Percentiles rank a stretch among this genome's conserved stretches.
Conservation (phyloP, 1,140 invertebrate genomes). For the Leptinotarsa defecta region DNA sequence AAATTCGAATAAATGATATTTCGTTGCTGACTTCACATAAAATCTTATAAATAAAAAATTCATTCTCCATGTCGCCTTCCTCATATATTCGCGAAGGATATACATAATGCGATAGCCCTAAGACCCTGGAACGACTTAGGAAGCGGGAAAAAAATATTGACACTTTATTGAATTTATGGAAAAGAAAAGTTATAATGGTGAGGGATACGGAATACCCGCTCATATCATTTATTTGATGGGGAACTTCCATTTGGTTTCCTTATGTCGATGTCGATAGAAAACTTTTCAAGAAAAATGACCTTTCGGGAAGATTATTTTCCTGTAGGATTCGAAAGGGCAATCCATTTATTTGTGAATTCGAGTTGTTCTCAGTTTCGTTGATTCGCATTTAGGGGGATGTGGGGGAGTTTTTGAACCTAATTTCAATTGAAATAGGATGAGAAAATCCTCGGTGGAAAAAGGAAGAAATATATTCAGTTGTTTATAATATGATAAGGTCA, state of each 20-base stretch:
- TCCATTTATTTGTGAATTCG: too few relatives aligned
- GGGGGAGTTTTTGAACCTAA: too few relatives aligned
- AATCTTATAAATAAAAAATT: slow-evolving; percentile 19
- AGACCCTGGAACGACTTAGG: slow-evolving; percentile 12
- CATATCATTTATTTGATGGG: slow-evolving; percentile 22
- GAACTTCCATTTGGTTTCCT: slow-evolving; percentile 9
- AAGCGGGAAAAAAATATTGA: slow-evolving; percentile 24
- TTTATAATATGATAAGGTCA: too few relatives aligned
- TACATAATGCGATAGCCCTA: slow-evolving; percentile 26
- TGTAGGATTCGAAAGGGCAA: too few relatives aligned
- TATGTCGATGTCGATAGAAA: background rate
- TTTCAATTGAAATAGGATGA: too few relatives aligned
- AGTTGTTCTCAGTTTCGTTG: too few relatives aligned
- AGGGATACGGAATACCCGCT: background rate
- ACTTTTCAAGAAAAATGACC: slow-evolving; percentile 8
- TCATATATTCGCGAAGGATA: slow-evolving; percentile 19
- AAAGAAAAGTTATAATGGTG: slow-evolving; percentile 24
- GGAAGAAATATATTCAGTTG: too few relatives aligned
- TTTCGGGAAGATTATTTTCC: background rate
- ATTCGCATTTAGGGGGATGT: too few relatives aligned
- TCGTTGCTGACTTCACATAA: background rate
- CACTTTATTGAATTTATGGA: slow-evolving; percentile 27
- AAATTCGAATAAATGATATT: slow-evolving; percentile 16
- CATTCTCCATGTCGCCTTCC: background rate
- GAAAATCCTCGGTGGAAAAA: too few relatives aligned